phyloP scores from a whole-genome alignment of 2,888 invertebrate species.

The Drosophila dives region DNA sequence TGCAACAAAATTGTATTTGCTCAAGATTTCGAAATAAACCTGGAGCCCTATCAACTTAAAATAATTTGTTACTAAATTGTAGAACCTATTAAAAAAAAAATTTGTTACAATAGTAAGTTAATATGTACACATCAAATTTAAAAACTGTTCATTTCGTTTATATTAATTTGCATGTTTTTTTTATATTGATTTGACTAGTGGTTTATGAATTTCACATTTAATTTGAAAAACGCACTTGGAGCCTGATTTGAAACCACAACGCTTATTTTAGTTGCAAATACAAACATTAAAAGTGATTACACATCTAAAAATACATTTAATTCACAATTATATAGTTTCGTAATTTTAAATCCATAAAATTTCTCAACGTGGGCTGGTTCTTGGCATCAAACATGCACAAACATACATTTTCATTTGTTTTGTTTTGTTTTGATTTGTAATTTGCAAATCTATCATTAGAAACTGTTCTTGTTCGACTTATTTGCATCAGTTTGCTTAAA shows the following conservation, averaged over 20 bases:
- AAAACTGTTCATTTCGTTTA: slow-evolving; percentile 22
- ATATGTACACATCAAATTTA: slow-evolving; percentile 56
- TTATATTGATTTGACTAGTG: slow-evolving; percentile 57
- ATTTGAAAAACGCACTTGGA: slow-evolving; percentile 43
- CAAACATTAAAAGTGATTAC: slow-evolving; percentile 22
- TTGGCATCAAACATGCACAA: slow-evolving; percentile 60
- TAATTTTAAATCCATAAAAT: slow-evolving; percentile 47
- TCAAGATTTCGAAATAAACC: slow-evolving; percentile 12
- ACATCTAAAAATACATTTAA: slow-evolving; percentile 73
- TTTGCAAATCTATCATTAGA: slow-evolving; percentile 6
- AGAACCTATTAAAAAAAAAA: slow-evolving; percentile 42
- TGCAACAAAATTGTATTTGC: slow-evolving; percentile 38
- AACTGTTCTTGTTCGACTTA: background rate
- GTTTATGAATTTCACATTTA: slow-evolving; percentile 28
- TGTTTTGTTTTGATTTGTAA: slow-evolving; percentile 23
- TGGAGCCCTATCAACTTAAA: slow-evolving; percentile 43
- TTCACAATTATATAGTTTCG: slow-evolving; percentile 52
- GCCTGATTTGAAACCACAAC: slow-evolving; percentile 77
- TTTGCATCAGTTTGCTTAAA: slow-evolving; percentile 15
- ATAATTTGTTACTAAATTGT: slow-evolving; percentile 49
- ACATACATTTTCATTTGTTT: slow-evolving; percentile 4
- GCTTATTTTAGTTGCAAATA: slow-evolving; percentile 61
- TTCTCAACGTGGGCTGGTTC: slow-evolving; percentile 61
- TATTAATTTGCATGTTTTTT: slow-evolving; percentile 9
- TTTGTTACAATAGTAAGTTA: slow-evolving; percentile 11